These are phyloP conservation scores for Elanoides forficatus DNA, from an alignment of 2,113 vertebrate genomes.

Conservation along the genomic window DNA sequence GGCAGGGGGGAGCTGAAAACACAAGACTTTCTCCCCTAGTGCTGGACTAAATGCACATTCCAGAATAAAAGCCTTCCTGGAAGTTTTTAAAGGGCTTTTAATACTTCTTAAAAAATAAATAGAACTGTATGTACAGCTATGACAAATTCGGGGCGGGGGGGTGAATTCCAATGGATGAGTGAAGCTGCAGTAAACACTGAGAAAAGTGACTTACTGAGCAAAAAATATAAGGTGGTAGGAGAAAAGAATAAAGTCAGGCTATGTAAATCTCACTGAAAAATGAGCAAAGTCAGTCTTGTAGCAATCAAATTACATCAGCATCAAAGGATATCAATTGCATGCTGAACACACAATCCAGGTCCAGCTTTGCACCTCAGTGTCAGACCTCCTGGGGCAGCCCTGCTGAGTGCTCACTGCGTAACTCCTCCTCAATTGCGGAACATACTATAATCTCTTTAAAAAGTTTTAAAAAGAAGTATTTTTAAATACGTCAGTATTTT, in stretches of 20 bases:
- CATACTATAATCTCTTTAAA: not conserved
- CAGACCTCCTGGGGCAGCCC: not conserved
- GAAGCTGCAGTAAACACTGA: not conserved
- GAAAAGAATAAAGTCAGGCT: not conserved
- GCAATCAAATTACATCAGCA: not conserved
- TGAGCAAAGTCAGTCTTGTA: not conserved
- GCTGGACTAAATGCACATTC: not conserved
- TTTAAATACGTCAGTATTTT: not conserved
- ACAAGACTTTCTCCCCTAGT: not conserved
- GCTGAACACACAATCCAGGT: not conserved
- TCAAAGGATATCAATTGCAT: not conserved
- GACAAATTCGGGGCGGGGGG: rapidly evolving
- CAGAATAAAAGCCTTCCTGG: not conserved
- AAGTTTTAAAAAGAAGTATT: not conserved
- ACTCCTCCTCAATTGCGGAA: not conserved
- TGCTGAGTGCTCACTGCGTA: rapidly evolving
- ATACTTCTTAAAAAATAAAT: not conserved
- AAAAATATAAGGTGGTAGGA: not conserved
- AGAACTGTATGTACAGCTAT: not conserved
- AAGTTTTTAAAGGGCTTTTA: not conserved
- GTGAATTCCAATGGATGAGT: not conserved
- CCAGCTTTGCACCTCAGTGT: not conserved
- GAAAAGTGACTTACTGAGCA: not conserved
- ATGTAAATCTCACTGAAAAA: not conserved
- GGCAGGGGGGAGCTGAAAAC: not conserved